Percentiles rank a stretch among this genome's conserved stretches.
phyloP scores from a whole-genome alignment of 1,140 invertebrate species.

The Chironomus striatipennis region DNA sequence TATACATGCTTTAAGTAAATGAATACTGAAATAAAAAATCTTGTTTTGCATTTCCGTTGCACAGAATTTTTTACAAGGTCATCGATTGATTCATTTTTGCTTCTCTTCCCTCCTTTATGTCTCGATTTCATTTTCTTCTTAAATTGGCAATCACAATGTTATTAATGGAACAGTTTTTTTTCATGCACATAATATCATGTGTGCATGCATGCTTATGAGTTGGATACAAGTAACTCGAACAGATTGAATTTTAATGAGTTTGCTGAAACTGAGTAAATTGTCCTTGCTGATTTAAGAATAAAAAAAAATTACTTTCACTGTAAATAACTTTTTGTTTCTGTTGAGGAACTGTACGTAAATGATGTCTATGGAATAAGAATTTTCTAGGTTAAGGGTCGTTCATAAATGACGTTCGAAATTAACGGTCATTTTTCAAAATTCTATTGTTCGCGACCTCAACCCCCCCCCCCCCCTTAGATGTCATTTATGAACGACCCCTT shows the following conservation, averaged over 20 bases:
- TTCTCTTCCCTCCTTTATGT: no score
- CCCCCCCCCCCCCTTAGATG: no score
- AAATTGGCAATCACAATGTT: background rate
- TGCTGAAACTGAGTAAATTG: conserved; percentile 1
- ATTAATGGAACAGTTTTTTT: background rate
- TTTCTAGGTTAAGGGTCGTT: no score
- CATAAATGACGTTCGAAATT: no score
- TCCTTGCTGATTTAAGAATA: background rate
- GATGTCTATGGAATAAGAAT: no score
- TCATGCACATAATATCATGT: background rate
- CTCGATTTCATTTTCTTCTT: background rate
- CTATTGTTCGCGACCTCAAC: no score
- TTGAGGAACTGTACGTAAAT: no score
- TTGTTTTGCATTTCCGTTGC: conserved; percentile 1
- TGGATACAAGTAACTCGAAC: background rate
- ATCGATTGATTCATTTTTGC: background rate
- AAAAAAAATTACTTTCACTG: background rate
- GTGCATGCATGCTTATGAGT: background rate
- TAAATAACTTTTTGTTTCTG: background rate
- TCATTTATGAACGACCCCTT: no score
- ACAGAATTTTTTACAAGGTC: background rate
- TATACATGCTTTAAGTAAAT: no score
- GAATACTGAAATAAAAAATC: background rate
- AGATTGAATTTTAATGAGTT: conserved; percentile 5
- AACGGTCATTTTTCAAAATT: no score